Conservation (phyloP, 2,113 vertebrate genomes). For the Rynchops niger region DNA sequence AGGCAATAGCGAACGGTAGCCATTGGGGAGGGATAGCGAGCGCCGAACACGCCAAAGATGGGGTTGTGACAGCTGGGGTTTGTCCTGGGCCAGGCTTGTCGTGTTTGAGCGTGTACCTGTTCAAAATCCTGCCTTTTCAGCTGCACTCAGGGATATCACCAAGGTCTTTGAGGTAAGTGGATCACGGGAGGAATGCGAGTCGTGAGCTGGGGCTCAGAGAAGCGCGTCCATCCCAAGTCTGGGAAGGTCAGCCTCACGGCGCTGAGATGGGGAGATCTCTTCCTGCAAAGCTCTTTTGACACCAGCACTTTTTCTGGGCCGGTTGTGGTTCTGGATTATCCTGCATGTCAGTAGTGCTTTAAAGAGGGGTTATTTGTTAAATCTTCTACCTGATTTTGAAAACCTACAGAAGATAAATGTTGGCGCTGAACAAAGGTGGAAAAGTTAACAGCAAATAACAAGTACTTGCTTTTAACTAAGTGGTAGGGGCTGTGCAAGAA, state of each 20-base stretch:
- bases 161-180: slow-evolving; percentile 35
- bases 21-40: rapidly evolving
- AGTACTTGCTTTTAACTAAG: background rate
- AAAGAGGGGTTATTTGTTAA: background rate
- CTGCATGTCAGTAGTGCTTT: background rate
- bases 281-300: background rate
- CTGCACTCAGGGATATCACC: background rate
- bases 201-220: background rate
- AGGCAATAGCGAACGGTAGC: rapidly evolving
- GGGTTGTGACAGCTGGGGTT: background rate
- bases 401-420: background rate
- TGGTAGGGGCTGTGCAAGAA: background rate
- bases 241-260: background rate
- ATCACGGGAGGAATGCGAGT: background rate
- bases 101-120: background rate
- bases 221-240: background rate
- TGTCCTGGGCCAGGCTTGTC: rapidly evolving
- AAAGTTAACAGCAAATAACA: background rate
- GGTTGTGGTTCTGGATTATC: background rate
- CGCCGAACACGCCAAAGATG: rapidly evolving
- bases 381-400: background rate
- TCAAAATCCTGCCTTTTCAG: background rate
- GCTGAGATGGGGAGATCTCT: background rate
- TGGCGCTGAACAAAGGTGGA: background rate
- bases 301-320: background rate